Conservation (phyloP, 2,888 invertebrate genomes). For the Cantharis rufa region DNA sequence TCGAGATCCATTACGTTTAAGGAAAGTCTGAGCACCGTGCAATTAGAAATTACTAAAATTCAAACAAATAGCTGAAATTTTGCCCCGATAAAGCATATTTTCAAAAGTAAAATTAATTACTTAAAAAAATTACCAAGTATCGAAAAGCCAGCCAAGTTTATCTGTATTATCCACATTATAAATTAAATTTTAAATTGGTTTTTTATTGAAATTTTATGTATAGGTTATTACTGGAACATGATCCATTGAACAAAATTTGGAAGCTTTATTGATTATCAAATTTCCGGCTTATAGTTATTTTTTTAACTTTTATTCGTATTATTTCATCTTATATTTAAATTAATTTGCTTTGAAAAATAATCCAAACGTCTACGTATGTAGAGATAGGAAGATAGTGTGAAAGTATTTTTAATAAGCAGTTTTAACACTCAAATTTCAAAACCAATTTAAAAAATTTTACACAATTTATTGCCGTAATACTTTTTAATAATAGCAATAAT, state of each 20-base stretch:
- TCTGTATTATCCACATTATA: neutral
- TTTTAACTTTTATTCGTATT: neutral
- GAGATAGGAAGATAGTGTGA: neutral
- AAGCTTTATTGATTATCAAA: neutral
- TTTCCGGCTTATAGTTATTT: neutral
- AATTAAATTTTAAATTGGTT: neutral
- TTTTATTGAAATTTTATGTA: neutral
- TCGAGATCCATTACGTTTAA: neutral
- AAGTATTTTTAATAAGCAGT: neutral
- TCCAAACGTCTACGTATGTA: neutral
- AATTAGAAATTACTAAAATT: neutral
- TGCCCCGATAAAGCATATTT: neutral
- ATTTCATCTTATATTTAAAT: neutral
- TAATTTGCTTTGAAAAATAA: neutral
- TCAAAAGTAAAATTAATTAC: neutral
- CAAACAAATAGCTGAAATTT: neutral
- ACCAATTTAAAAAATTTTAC: neutral
- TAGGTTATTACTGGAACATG: neutral
- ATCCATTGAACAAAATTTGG: neutral
- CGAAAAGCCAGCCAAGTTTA: neutral
- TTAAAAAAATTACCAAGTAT: neutral
- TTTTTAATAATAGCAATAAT: conserved; percentile 2
- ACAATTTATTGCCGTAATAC: neutral
- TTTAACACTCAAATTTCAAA: neutral
- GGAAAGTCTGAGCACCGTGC: neutral